Evolutionary conservation across 2,797 vertebrate species (phyloP).

Genomic region (Scleropages formosus): DNA sequence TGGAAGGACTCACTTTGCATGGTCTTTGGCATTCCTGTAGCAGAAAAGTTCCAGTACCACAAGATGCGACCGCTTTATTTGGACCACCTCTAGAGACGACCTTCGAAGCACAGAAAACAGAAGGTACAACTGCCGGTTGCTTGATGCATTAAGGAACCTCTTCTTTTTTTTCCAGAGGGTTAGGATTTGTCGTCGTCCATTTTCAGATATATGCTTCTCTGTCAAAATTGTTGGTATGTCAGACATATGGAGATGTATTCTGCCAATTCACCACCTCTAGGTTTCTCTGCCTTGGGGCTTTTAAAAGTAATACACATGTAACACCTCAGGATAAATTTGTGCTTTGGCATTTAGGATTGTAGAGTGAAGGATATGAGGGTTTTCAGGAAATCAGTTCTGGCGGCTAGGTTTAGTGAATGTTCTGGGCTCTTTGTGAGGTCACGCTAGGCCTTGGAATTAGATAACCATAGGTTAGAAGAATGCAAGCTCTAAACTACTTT

Average conservation of each 20-base stretch:
- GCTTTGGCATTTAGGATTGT: neutral
- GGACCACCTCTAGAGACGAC: constrained; percentile 90
- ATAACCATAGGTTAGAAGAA: neutral
- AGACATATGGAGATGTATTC: too few species aligned
- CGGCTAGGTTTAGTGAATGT: neutral
- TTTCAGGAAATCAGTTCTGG: neutral
- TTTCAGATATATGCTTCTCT: constrained; percentile 16
- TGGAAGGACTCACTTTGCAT: neutral
- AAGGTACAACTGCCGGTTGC: constrained; percentile 68
- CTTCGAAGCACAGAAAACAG: constrained; percentile 86
- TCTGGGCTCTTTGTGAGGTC: too few species aligned
- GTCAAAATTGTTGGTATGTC: too few species aligned
- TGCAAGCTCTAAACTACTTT: neutral
- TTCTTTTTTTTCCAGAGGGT: too few species aligned
- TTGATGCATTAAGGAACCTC: too few species aligned
- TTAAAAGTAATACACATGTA: constrained; percentile 8
- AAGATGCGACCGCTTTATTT: constrained; percentile 81
- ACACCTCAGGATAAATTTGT: constrained; percentile 5
- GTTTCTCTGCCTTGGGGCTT: neutral
- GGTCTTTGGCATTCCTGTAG: constrained; percentile 50
- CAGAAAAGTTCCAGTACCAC: constrained; percentile 67
- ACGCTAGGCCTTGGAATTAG: neutral
- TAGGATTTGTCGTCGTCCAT: too few species aligned
- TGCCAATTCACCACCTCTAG: too few species aligned
- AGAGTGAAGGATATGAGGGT: neutral